Conservation (phyloP, 1,140 invertebrate species). For the Drosophila pseudoobscura region DNA sequence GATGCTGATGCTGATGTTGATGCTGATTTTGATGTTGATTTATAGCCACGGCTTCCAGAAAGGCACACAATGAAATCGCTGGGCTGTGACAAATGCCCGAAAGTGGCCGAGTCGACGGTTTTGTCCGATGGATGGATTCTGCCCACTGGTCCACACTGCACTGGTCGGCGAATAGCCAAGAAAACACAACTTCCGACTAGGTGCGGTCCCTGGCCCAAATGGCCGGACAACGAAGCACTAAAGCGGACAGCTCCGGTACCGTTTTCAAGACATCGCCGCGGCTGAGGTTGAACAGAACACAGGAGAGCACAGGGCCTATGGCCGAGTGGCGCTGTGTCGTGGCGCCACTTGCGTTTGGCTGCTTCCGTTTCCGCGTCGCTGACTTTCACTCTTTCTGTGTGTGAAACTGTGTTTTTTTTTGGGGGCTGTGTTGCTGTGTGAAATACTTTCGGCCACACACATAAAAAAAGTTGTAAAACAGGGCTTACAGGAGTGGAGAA, state of each 20-base stretch:
- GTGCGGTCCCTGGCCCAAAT: too few species aligned
- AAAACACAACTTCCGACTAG: too few species aligned
- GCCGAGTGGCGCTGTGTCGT: slow-evolving; percentile 10
- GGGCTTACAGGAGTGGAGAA: not conserved
- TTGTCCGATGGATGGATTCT: too few species aligned
- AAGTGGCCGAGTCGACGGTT: slow-evolving; percentile 50
- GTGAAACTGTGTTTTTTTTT: too few species aligned
- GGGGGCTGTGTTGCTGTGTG: slow-evolving; percentile 16
- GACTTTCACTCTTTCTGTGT: slow-evolving; percentile 22
- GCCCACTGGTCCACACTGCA: too few species aligned
- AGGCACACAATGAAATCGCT: slow-evolving; percentile 53
- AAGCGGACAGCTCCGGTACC: too few species aligned
- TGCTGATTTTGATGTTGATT: slow-evolving; percentile 53
- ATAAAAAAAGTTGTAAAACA: slow-evolving; percentile 71
- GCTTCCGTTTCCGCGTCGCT: slow-evolving; percentile 58
- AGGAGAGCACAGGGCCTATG: not conserved
- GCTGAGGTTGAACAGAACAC: too few species aligned
- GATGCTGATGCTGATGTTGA: not conserved
- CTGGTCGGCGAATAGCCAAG: too few species aligned
- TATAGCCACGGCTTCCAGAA: slow-evolving; percentile 34
- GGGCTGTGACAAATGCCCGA: slow-evolving; percentile 51
- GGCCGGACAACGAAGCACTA: too few species aligned
- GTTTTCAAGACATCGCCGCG: too few species aligned
- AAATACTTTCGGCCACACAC: slow-evolving; percentile 45
- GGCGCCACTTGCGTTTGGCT: slow-evolving; percentile 6